Evolutionary conservation across 2,888 invertebrate species (phyloP).

Genomic region (Girardia tigrina): DNA sequence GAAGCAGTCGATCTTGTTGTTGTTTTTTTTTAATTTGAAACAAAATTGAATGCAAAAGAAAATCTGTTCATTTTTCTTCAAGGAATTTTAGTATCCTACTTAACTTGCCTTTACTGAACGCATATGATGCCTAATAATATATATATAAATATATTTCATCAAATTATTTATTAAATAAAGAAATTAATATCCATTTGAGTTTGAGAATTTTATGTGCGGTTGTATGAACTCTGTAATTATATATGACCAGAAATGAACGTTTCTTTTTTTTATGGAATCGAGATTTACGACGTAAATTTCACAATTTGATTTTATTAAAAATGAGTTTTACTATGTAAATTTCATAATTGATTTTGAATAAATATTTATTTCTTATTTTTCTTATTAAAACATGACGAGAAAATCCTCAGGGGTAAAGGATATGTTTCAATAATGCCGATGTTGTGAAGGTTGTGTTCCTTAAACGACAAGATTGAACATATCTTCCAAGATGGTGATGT

Average conservation of each 20-base stretch:
- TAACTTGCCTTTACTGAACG: neutral
- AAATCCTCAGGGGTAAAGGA: no score
- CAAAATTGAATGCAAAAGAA: neutral
- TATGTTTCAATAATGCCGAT: no score
- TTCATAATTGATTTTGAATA: constrained; percentile 20
- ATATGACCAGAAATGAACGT: neutral
- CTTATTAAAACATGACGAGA: no score
- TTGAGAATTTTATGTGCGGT: constrained; percentile 12
- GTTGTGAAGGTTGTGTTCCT: no score
- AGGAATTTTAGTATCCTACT: neutral
- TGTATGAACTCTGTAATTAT: neutral
- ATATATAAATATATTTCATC: neutral
- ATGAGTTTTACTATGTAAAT: constrained; percentile 17
- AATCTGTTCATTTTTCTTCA: neutral
- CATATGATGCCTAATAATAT: neutral
- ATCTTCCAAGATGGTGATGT: no score
- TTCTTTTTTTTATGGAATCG: constrained; percentile 15
- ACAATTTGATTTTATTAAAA: constrained; percentile 2
- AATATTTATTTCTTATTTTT: neutral
- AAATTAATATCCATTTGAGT: constrained; percentile 15
- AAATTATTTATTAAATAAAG: neutral
- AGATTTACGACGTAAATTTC: constrained; percentile 19
- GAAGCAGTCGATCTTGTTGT: neutral
- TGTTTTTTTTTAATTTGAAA: neutral
- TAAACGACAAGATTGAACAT: no score